phyloP scores from a whole-genome alignment of 2,113 vertebrate genomes.

The Spea multiplicata region DNA sequence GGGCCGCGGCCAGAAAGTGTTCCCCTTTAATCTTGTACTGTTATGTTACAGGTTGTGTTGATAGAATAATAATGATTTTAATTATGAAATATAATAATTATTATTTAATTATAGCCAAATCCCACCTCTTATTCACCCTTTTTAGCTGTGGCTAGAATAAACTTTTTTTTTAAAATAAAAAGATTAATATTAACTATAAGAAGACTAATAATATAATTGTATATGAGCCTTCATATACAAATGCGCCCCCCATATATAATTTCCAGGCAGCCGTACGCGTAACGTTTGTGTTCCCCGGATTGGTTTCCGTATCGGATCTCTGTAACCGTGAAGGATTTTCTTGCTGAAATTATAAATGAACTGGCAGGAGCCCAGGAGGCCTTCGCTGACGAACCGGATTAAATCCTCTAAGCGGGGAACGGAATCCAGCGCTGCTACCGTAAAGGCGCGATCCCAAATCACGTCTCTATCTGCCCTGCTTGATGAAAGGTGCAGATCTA shows the following conservation, averaged over 20 bases:
- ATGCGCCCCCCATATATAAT: neutral
- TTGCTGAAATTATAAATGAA: slow-evolving; percentile 25
- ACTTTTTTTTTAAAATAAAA: too few species aligned
- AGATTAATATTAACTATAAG: too few species aligned
- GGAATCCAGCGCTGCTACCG: slow-evolving; percentile 15
- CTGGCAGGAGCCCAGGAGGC: slow-evolving; percentile 6
- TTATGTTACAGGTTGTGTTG: too few species aligned
- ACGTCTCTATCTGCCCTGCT: neutral
- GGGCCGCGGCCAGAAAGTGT: too few species aligned
- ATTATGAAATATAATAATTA: too few species aligned
- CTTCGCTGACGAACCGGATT: slow-evolving; percentile 23
- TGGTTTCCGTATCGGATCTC: slow-evolving; percentile 4
- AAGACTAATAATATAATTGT: too few species aligned
- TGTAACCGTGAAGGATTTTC: slow-evolving; percentile 6
- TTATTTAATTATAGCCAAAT: too few species aligned
- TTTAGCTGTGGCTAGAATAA: too few species aligned
- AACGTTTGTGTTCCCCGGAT: neutral
- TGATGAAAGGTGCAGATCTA: neutral
- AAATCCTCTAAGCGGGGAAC: neutral
- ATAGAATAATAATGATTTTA: too few species aligned
- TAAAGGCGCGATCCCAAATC: slow-evolving; percentile 5
- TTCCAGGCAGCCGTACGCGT: neutral
- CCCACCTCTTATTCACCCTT: too few species aligned
- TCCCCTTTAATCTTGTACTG: too few species aligned
- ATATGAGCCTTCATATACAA: too few species aligned